Conservation (phyloP, 2,113 vertebrate genomes). For the Cephalopholis sonnerati region DNA sequence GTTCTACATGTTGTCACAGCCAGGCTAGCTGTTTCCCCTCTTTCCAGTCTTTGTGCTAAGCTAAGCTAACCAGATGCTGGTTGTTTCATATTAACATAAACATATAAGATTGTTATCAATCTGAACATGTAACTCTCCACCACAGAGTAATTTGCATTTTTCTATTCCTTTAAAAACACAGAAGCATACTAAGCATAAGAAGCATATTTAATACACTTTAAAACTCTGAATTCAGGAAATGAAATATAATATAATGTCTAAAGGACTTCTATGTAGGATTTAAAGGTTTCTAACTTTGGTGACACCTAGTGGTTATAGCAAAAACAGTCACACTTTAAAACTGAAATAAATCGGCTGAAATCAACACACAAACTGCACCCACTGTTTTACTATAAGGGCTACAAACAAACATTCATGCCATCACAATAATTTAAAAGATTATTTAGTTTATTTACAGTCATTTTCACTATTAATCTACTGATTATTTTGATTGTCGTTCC, state of each 20-base stretch:
- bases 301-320: constrained; percentile 21
- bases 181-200: too few relatives aligned
- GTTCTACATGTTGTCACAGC: not conserved
- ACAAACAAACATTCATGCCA: not conserved
- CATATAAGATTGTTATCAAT: not conserved
- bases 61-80: not conserved
- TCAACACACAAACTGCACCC: constrained; percentile 10
- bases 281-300: constrained; percentile 22
- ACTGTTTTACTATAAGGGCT: not conserved
- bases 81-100: not conserved
- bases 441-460: not conserved
- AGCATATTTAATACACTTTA: not conserved
- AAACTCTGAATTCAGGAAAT: not conserved
- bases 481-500: too few relatives aligned
- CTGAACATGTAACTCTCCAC: not conserved
- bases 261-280: constrained; percentile 7
- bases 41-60: constrained; percentile 2
- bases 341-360: not conserved
- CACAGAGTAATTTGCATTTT: too few relatives aligned
- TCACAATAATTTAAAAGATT: not conserved
- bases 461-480: not conserved
- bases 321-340: constrained; percentile 3
- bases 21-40: not conserved
- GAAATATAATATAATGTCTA: constrained; percentile 11
- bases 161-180: not conserved